Percentiles rank a stretch among this genome's conserved stretches.
These are phyloP conservation scores for Apodemus speciosus DNA, from an alignment of 2,113 vertebrate genomes.

Conservation along the genomic window DNA sequence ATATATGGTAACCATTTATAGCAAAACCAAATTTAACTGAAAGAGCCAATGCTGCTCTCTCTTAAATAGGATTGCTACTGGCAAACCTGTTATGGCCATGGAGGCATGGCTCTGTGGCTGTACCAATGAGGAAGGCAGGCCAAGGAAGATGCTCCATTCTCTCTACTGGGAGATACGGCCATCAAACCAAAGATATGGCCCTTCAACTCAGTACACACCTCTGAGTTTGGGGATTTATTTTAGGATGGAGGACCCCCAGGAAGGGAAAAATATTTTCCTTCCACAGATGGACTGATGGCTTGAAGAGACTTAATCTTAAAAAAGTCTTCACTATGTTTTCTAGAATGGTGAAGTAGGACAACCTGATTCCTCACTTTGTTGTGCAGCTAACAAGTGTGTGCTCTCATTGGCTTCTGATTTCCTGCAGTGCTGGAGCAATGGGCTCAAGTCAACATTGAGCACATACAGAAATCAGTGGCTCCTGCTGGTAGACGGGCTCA, in stretches of 20 bases:
- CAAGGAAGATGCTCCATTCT: not conserved
- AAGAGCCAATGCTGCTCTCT: not conserved
- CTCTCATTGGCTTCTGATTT: not conserved
- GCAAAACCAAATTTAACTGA: not conserved
- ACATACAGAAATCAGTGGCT: not conserved
- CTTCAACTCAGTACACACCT: not conserved
- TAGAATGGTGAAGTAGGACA: not conserved
- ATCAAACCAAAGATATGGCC: not conserved
- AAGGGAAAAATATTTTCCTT: not conserved
- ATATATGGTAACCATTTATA: not conserved
- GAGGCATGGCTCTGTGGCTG: not conserved
- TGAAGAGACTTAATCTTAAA: not conserved
- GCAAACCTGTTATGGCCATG: not conserved
- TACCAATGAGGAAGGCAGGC: not conserved
- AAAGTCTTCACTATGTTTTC: constrained; percentile 37
- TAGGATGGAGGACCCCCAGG: not conserved
- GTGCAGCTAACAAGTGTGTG: not conserved
- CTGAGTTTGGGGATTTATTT: not conserved
- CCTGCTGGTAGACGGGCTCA: not conserved
- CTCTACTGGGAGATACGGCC: not conserved
- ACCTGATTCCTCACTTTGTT: not conserved
- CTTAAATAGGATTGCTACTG: not conserved
- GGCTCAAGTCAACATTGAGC: not conserved
- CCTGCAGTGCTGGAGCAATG: not conserved
- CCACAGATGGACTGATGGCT: not conserved